Base-by-base conservation (phyloP, 2,888 invertebrate genomes). In the Julus scandinavius region DNA sequence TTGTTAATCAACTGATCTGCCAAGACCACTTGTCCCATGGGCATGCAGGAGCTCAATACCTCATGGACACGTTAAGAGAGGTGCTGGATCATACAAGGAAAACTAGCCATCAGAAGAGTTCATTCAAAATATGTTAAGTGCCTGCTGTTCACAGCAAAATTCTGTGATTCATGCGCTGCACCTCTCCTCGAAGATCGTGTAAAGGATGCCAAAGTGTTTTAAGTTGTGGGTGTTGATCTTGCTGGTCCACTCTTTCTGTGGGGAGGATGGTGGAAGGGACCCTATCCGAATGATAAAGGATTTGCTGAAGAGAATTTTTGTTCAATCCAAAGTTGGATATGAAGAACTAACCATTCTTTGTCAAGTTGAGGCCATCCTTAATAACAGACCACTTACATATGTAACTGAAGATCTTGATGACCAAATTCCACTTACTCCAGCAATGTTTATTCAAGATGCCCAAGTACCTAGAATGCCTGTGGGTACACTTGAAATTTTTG, bases 251-350 rank as follows among this genome's bases (percentile, higher is more conserved):
- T 58, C 1, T 58, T 58, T 17, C 17, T 58, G 92, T 92, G 92
- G 92, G 92, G 92, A 86, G 93, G 93, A 85, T 92, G 91, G 90
- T 93, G 92, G 91, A 92, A 93, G 90, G 90, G 92, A 40, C 89
- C 93, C 4, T n/a, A 90, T 93, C 15, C 90, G 91, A 9, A 87
- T 92, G 9, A 72, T 92, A 7, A 93, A 93, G 89, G 88, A 89
- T 13, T 87, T 92, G 17, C 88, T 93, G 41, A 88, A 91, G 17
- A 90, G 91, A 87, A 90, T 91, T 13, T 89, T 93, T 4, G 92
- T 92, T 11, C 91, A 0, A 88, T 91, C 0, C 72, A 29, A 29
- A 29, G 29, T 29, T 29, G 29, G 29, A 29, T 29, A 29, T 86
- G 91, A 91, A 87, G 90, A 92, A 87, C 15, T 38, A 17, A 92